These are phyloP conservation scores for Eptatretus atami DNA, from an alignment of 2,797 vertebrate genomes.

Conservation along the genomic window DNA sequence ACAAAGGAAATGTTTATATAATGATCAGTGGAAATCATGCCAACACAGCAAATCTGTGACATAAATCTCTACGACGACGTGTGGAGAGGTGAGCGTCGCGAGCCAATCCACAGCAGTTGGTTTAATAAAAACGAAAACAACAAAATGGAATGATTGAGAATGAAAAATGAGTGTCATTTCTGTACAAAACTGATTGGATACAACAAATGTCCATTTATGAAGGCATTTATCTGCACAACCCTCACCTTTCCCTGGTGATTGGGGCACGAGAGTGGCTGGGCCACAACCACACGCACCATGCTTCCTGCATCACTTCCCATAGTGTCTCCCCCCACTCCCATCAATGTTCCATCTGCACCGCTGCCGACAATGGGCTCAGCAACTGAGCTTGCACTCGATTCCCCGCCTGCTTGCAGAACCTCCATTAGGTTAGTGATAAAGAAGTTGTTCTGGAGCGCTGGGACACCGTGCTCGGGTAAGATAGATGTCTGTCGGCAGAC, in stretches of 20 bases:
- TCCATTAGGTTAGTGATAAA: slow-evolving; percentile 93
- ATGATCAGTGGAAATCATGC: no score
- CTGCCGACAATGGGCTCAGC: slow-evolving; percentile 22
- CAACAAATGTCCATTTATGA: slow-evolving; percentile 7
- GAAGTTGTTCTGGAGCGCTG: slow-evolving; percentile 71
- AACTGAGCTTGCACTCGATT: not conserved
- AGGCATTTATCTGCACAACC: slow-evolving; percentile 6
- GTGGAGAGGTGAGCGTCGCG: no score
- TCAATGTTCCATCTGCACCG: slow-evolving; percentile 32
- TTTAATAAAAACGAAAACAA: no score
- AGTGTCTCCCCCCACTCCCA: slow-evolving; percentile 21
- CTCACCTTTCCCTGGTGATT: slow-evolving; percentile 87
- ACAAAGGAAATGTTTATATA: no score
- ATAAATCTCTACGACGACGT: no score
- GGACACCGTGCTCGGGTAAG: slow-evolving; percentile 56
- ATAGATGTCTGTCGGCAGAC: slow-evolving; percentile 84
- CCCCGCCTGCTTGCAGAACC: slow-evolving; percentile 18
- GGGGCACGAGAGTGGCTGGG: slow-evolving; percentile 53
- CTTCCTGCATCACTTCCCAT: slow-evolving; percentile 37
- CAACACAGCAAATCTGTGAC: no score
- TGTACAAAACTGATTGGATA: no score
- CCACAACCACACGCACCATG: slow-evolving; percentile 30
- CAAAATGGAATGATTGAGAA: no score
- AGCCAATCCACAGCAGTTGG: no score
- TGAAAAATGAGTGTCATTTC: no score